Conservation (phyloP, 2,113 vertebrate genomes). For the Pollachius pollachius region DNA sequence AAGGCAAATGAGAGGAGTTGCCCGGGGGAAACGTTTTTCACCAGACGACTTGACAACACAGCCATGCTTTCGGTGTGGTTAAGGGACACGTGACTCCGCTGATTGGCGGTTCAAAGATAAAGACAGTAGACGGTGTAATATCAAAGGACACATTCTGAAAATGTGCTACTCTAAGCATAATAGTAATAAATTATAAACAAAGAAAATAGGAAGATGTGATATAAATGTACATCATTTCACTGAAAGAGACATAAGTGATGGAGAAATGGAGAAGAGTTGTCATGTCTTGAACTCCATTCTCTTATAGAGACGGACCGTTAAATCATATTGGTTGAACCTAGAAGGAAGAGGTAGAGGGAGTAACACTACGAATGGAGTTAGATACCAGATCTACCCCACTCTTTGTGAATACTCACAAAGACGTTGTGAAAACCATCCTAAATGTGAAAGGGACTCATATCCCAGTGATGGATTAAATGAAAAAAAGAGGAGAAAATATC, state of each 20-base stretch:
- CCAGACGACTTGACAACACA: not conserved
- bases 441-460: not conserved
- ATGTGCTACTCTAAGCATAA: constrained; percentile 16
- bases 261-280: not conserved
- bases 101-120: constrained; percentile 20
- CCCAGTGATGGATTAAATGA: not conserved
- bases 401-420: constrained; percentile 18
- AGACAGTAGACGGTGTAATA: constrained; percentile 1
- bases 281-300: constrained; percentile 19
- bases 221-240: not conserved
- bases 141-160: constrained; percentile 26
- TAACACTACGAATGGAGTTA: constrained; percentile 18
- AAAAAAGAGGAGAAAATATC: not conserved
- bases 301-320: not conserved
- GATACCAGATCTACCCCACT: constrained; percentile 20
- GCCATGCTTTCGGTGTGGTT: not conserved
- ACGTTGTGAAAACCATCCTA: constrained; percentile 9
- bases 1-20: not conserved
- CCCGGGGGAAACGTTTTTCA: constrained; percentile 13
- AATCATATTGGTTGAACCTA: constrained; percentile 16
- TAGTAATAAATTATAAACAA: not conserved
- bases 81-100: constrained; percentile 4
- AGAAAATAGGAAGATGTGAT: not conserved
- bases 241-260: too few relatives aligned
- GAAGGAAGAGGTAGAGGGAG: constrained; percentile 4